A percentile compares a stretch with the other conserved stretches of the same genome.
phyloP scores from a whole-genome alignment of 2,888 invertebrate genomes.

The Acleris literana region DNA sequence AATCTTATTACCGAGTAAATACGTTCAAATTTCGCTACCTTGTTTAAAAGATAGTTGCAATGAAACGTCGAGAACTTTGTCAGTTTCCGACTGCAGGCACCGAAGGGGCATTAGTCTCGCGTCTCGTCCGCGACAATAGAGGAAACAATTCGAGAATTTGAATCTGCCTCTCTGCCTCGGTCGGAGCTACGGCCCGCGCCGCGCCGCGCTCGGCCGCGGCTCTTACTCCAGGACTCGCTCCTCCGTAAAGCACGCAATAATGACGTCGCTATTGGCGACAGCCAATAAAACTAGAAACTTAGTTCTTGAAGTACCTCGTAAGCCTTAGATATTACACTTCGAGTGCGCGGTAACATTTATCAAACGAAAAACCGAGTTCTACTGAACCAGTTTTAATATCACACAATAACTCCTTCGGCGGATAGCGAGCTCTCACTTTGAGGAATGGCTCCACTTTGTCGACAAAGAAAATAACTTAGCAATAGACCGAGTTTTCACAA shows the following conservation, averaged over 20 bases:
- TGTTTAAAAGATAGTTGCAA: conserved; percentile 21
- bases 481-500: conserved; percentile 26
- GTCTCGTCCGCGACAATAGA: neutral
- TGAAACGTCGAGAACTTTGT: conserved; percentile 25
- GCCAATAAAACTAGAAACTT: conserved; percentile 2
- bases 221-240: conserved; percentile 45
- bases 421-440: conserved; percentile 10
- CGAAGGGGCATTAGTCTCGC: conserved; percentile 4
- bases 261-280: neutral
- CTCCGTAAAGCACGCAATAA: conserved; percentile 7
- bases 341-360: neutral
- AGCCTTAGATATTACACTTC: neutral
- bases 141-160: conserved; percentile 22
- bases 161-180: conserved; percentile 21
- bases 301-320: neutral
- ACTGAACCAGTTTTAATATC: conserved; percentile 21
- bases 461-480: conserved; percentile 31
- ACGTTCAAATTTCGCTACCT: conserved; percentile 2
- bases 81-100: conserved; percentile 29
- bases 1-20: conserved; percentile 36
- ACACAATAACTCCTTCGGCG: conserved; percentile 1
- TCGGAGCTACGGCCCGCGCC: conserved; percentile 40
- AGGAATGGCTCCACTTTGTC: conserved; percentile 25
- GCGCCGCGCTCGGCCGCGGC: conserved; percentile 45
- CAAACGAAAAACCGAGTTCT: conserved; percentile 12